Evolutionary conservation across 2,888 invertebrate species (phyloP), one percentile per base, ranked within the genome.

Genomic region (Adineta ricciae): DNA sequence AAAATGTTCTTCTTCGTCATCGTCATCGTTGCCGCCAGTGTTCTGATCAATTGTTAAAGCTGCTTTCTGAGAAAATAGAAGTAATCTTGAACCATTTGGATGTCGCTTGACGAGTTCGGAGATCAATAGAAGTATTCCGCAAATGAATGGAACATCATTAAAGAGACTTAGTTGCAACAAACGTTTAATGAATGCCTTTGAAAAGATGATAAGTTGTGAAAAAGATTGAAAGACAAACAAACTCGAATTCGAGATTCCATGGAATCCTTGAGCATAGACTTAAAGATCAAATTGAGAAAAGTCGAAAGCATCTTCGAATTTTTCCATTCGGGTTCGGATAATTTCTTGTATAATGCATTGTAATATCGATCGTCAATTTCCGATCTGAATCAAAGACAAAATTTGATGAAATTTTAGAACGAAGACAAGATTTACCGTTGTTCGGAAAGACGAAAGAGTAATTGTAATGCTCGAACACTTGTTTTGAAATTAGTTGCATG

Each of bases 271-370:
- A 93, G 93, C 88, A 97, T 91, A 73, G 96, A 94, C 89, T 95
- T 94, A 91, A 94, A 96, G 36, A 97, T 90, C 86, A 98, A 93
- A 88, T 95, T 96, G 87, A 97, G 92, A 87, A 97, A 93, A 87
- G 96, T 93, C 0, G 95, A 94, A 83, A 91, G 90, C 87, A 89
- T 90, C n/a, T 89, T 88, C 5, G 90, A 89, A 2, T 89, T 89
- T 9, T 92, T 92, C 85, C 95, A 90, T 85, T 94, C 93, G 0
- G 94, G 92, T 89, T 95, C 95, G 0, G 94, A 90, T 86, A 99
- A 90, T 89, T 96, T 96, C 38, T 93, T 93, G 89, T 99, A 99
- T 54, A 99, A 92, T 0, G 96, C 94, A 86, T 93, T 93, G 91
- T 96, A 97, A 88, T 90, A 92, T 2, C 92, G 89, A 87, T 92